Evolutionary conservation across 23 tunicate genomes (phyloP), one percentile per base, ranked within the genome.

Genomic region (Corella eumyota): DNA sequence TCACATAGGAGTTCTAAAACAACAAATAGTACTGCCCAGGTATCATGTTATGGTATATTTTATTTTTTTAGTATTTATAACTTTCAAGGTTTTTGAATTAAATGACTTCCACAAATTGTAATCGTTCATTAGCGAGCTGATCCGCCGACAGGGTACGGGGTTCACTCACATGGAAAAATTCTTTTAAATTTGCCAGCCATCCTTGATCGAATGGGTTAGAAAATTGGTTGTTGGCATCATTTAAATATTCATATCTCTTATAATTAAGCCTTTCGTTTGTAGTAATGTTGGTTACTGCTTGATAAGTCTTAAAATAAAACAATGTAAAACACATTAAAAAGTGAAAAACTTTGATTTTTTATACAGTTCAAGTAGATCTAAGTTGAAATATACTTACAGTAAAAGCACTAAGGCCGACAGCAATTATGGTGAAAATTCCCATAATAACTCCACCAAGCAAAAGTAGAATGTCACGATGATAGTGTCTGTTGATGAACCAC

Each of bases 191-290:
- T 45, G 50, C 57, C 13, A 57, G 38, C 0, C 9, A 9, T 5
- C 99, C 99, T 69, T 88, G 99, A 50, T 93, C 90, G 57, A 85
- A 93, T 4, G 99, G 99, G 69, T 93, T 93, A 58, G 25, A 23
- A 68, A 84, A 93, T 20, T 59, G 56, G 36, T 90, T 90, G 32
- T 85, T 93, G 20, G 83, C 85, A 69, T 93, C 90, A 55, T 85
- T 85, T 32, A 93, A 50, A 47, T 93, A 93, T 1, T 73, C 84
- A 34, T 93, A 93, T 3, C 99, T 67, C 1, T 54, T 33, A n/a
- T 31, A 38, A 46, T 93, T 93, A 20, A 80, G 20, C 23, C 81
- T 53, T 54, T 93, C 99, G 48, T 93, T 93, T 2, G 90, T 77
- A 27, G 99, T 93, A 38, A 93, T 30, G 73, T 93, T 93, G 37